These are phyloP conservation scores for Dione vanillae DNA, from an alignment of 2,888 invertebrate genomes.

Conservation along the genomic window DNA sequence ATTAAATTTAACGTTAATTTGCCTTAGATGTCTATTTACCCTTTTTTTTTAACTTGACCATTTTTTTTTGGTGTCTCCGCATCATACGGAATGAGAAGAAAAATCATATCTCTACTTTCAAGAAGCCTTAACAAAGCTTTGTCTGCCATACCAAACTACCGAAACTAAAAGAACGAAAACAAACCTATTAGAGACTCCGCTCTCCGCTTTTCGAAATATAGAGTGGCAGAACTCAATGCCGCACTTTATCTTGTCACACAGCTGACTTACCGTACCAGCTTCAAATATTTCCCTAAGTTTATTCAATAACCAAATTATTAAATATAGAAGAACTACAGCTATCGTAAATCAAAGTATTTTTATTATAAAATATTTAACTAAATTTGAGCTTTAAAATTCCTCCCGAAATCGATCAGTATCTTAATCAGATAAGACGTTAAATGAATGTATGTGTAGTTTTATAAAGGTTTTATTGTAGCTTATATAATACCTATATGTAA, in stretches of 20 bases:
- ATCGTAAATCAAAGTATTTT: background rate
- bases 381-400: background rate
- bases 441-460: background rate
- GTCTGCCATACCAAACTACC: too few relatives aligned
- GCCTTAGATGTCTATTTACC: too few relatives aligned
- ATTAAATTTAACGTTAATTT: too few relatives aligned
- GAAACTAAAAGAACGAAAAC: too few relatives aligned
- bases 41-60: too few relatives aligned
- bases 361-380: background rate
- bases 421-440: background rate
- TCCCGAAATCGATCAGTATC: background rate
- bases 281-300: too few relatives aligned
- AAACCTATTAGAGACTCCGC: background rate
- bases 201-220: background rate
- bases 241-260: background rate
- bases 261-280: too few relatives aligned
- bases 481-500: too few relatives aligned
- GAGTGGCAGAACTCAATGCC: background rate
- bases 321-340: background rate
- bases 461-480: background rate
- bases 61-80: too few relatives aligned
- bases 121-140: too few relatives aligned
- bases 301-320: background rate
- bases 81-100: too few relatives aligned
- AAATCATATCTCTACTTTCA: too few relatives aligned